Evolutionary conservation across 2,888 invertebrate species (phyloP).

Genomic region (Eupithecia dodoneata): DNA sequence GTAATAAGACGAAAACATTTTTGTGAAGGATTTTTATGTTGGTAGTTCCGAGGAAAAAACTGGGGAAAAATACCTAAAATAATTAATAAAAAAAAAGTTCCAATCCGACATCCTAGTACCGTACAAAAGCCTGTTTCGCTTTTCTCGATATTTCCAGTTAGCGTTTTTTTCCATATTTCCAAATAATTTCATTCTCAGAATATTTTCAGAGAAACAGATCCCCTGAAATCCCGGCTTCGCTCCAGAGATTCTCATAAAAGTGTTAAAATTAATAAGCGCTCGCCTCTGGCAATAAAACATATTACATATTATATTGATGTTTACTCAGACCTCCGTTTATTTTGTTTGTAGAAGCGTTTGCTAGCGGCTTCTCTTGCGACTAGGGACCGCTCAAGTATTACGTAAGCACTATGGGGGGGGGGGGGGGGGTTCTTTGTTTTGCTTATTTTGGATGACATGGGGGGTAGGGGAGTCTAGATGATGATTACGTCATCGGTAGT

Average conservation of each 20-base stretch:
- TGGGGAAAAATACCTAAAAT: no score
- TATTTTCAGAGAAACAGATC: constrained; percentile 9
- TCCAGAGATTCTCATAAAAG: constrained; percentile 24
- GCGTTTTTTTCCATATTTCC: neutral
- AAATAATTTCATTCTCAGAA: neutral
- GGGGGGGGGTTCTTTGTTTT: no score
- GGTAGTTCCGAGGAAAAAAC: no score
- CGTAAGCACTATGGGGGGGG: no score
- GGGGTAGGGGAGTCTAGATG: no score
- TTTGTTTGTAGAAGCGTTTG: neutral
- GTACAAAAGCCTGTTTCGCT: neutral
- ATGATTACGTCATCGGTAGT: no score
- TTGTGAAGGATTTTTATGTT: no score
- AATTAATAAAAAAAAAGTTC: neutral
- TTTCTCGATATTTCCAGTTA: neutral
- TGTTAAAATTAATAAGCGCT: constrained; percentile 30
- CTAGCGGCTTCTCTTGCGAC: neutral
- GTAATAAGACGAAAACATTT: no score
- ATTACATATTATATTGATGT: constrained; percentile 28
- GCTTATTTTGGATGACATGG: no score
- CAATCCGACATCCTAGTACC: neutral
- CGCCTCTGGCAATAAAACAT: constrained; percentile 15
- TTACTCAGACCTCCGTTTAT: constrained; percentile 20
- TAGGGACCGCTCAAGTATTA: no score
- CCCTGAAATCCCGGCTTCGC: constrained; percentile 20